Conservation (phyloP, 2,113 vertebrate genomes). For the Herpetotheres cachinnans region DNA sequence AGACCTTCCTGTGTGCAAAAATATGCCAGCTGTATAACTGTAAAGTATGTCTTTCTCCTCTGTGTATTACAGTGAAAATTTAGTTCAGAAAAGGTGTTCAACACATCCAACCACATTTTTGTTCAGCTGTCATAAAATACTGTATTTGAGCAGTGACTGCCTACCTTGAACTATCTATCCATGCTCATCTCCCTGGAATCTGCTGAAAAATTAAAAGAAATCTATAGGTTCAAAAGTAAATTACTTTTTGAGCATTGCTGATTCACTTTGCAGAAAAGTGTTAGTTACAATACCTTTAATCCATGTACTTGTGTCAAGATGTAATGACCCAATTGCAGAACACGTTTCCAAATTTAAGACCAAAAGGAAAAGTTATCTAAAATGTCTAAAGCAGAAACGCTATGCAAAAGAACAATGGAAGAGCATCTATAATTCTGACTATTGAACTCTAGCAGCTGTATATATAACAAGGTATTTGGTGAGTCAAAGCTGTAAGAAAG, state of each 20-base stretch:
- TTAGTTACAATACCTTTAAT: background rate
- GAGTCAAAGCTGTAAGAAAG: background rate
- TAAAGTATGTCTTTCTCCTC: background rate
- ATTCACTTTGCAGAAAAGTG: background rate
- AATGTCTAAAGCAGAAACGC: background rate
- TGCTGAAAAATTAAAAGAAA: background rate
- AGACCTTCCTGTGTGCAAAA: background rate
- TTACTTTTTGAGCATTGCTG: background rate
- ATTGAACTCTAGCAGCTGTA: background rate
- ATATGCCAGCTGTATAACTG: background rate
- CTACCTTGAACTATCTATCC: background rate
- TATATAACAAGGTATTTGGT: background rate
- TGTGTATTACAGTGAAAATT: background rate
- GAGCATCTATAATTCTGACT: background rate
- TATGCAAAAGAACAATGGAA: background rate
- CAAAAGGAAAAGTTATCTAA: background rate
- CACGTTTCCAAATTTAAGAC: background rate
- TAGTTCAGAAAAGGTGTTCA: background rate
- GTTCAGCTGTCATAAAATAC: background rate
- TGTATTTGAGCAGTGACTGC: background rate
- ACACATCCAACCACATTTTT: background rate
- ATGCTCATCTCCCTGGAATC: background rate
- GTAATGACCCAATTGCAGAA: background rate
- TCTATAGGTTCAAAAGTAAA: background rate
- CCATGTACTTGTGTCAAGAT: background rate